Base-by-base conservation (phyloP, 2,888 invertebrate species). In the Papilio demoleus region DNA sequence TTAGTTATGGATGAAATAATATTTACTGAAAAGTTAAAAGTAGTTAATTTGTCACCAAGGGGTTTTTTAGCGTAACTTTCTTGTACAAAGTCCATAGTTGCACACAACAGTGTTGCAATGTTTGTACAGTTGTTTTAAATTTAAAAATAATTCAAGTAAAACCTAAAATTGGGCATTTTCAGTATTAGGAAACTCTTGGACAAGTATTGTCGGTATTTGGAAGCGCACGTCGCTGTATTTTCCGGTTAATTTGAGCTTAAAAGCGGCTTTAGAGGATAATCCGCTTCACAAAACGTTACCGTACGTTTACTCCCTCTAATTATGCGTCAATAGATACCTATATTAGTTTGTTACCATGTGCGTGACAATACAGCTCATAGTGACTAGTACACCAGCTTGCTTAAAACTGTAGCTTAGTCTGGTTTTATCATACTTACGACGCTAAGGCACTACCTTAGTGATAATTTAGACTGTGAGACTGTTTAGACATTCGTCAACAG, bases 201-300 rank as follows among this genome's bases (percentile, higher is more conserved):
- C 36, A 12, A 19, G 3, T 17, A 11, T 14, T 36, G 58, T 36
- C 19, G 19, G 27, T 19, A 2, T 61, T 61, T 67, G 11, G 40
- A 67, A 31, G 62, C 31, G 61, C 31, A 12, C 45, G 34, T 40
- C 34, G 58, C n/a, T 42, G 66, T 40, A 62, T 67, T 67, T 68
- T 68, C 34, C 63, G 38, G 22, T 63, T 56, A 63, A 68, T 42
- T 58, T 63, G 56, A 58, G 56, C 67, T 47, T 47, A 59, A 63
- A 63, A 63, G 68, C 62, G 47, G 56, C 45, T 58, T 63, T 24
- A 47, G 19, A 58, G 63, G 58, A 63, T 68, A 63, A 68, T 63
- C 68, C 63, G 62, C 63, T 68, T 59, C 38, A 68, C 68, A 47
- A 63, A 63, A 68, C 58, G 63, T 63, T 58, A 45, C 45, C 27